Evolutionary conservation across 2,888 invertebrate genomes (phyloP).

Genomic region (Podabrus alpinus): DNA sequence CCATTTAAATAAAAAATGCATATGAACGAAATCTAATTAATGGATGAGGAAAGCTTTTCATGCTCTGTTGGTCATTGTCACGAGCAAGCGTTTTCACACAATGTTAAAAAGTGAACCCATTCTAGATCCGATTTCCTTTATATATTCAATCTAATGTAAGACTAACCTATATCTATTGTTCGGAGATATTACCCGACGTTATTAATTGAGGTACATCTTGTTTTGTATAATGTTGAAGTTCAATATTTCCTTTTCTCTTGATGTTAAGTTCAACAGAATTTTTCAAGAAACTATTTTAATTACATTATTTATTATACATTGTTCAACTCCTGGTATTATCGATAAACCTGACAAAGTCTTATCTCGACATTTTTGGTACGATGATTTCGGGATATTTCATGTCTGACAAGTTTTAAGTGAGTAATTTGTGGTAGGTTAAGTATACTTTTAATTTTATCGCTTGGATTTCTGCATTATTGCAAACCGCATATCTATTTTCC

Average conservation of each 20-base stretch:
- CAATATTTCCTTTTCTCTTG: neutral
- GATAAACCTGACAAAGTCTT: neutral
- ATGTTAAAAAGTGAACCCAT: no score
- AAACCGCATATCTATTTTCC: no score
- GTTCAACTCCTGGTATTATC: neutral
- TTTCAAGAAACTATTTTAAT: neutral
- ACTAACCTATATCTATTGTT: no score
- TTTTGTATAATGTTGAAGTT: neutral
- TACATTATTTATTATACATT: neutral
- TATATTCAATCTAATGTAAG: no score
- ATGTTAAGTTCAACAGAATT: neutral
- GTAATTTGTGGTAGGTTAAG: no score
- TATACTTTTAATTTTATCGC: no score
- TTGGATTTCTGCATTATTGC: no score
- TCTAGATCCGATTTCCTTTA: no score
- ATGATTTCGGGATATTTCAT: neutral
- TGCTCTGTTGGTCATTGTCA: neutral
- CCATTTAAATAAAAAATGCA: neutral
- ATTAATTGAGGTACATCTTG: no score
- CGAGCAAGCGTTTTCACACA: neutral
- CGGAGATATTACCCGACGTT: neutral
- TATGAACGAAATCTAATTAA: neutral
- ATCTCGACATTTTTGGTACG: neutral
- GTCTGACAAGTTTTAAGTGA: neutral
- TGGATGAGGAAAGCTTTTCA: neutral